A percentile compares a stretch with the other conserved stretches of the same genome.
These are phyloP conservation scores for Drosophila greeni DNA, from an alignment of 2,888 invertebrate genomes.

Conservation along the genomic window DNA sequence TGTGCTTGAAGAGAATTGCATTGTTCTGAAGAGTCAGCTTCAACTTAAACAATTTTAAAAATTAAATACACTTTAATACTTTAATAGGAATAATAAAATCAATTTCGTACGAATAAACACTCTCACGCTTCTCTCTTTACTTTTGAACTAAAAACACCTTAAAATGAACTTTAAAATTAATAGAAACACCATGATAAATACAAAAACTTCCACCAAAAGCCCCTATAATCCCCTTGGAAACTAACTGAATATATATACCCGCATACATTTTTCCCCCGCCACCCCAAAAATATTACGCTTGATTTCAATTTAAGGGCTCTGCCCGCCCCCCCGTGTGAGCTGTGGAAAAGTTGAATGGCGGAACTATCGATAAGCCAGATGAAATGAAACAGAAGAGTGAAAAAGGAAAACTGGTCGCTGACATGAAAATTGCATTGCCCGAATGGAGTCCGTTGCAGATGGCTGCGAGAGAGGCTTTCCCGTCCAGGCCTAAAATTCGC, in stretches of 20 bases:
- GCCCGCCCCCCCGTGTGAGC: slow-evolving; percentile 1
- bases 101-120: too few relatives aligned
- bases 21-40: too few relatives aligned
- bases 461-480: slow-evolving; percentile 10
- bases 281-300: background rate
- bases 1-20: too few relatives aligned
- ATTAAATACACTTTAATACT: too few relatives aligned
- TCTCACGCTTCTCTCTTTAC: background rate
- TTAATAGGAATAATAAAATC: too few relatives aligned
- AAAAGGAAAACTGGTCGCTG: slow-evolving; percentile 30
- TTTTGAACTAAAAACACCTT: background rate
- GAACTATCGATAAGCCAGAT: slow-evolving; percentile 31
- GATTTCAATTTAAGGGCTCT: slow-evolving; percentile 2
- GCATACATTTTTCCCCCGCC: background rate
- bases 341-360: slow-evolving; percentile 17
- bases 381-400: slow-evolving; percentile 9
- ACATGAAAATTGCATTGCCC: slow-evolving; percentile 62
- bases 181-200: background rate
- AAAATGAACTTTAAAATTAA: background rate
- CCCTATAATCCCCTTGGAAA: background rate
- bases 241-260: background rate
- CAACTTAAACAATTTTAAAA: too few relatives aligned
- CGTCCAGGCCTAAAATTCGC: slow-evolving; percentile 15
- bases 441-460: slow-evolving; percentile 53
- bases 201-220: background rate